Percentiles rank a stretch among this genome's conserved stretches.
These are phyloP conservation scores for Actenoides hombroni DNA, from an alignment of 2,113 vertebrate genomes.

Conservation along the genomic window DNA sequence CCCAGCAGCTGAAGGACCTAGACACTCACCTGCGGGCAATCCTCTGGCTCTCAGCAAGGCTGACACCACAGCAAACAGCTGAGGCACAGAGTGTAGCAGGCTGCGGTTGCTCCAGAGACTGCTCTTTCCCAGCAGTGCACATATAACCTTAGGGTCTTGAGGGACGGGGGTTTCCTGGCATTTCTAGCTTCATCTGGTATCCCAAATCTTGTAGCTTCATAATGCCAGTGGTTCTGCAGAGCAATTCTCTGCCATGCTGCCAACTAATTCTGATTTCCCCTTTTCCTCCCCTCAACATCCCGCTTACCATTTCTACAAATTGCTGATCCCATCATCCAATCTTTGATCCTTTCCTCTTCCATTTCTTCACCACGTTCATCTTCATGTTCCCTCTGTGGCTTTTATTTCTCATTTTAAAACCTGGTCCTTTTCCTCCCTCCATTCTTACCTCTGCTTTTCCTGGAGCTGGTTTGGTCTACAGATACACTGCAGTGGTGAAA, in stretches of 20 bases:
- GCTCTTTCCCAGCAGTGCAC: neutral
- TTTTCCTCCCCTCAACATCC: neutral
- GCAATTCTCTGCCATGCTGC: neutral
- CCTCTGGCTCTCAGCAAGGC: neutral
- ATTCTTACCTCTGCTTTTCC: neutral
- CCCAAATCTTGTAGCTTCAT: neutral
- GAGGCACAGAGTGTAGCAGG: neutral
- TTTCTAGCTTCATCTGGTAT: neutral
- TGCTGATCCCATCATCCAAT: neutral
- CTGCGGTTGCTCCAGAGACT: neutral
- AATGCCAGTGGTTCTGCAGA: neutral
- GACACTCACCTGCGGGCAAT: neutral
- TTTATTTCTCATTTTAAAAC: neutral
- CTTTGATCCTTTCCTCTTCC: neutral
- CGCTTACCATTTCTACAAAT: conserved; percentile 1
- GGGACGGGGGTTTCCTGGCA: neutral
- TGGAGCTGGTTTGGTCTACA: conserved; percentile 57
- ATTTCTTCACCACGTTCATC: neutral
- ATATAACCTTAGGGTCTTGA: neutral
- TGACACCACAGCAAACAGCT: neutral
- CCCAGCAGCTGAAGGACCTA: neutral
- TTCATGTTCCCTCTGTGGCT: neutral
- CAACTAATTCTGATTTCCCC: conserved; percentile 32
- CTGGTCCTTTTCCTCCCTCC: neutral
- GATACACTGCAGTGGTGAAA: conserved; percentile 94